A percentile compares a stretch with the other conserved stretches of the same genome.
Conservation (phyloP, 2,113 vertebrate species). For the Herpailurus yagouaroundi region DNA sequence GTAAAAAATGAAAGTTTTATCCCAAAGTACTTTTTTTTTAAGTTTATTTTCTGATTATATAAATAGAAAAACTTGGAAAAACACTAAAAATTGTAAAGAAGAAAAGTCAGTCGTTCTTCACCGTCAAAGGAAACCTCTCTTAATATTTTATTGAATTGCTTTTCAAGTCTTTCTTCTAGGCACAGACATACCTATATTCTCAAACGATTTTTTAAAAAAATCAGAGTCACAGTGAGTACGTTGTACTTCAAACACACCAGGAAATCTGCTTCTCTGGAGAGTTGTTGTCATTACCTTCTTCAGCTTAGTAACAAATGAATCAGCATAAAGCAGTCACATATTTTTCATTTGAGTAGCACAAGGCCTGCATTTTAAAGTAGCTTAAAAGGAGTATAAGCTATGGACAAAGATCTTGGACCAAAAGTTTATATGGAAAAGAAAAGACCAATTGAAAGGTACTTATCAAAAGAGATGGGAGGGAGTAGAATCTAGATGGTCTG, state of each 20-base stretch:
- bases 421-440: slow-evolving; percentile 27
- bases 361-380: background rate
- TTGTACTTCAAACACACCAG: background rate
- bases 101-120: slow-evolving; percentile 30
- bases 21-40: background rate
- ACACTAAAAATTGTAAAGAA: slow-evolving; percentile 17
- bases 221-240: background rate
- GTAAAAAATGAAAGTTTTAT: background rate
- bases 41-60: background rate
- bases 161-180: slow-evolving; percentile 47
- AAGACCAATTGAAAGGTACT: background rate
- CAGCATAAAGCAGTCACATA: background rate
- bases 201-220: background rate
- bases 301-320: slow-evolving; percentile 4
- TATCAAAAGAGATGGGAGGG: background rate
- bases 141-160: slow-evolving; percentile 39
- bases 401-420: background rate
- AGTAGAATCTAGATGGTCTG: background rate
- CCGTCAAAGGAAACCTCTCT: slow-evolving; percentile 38
- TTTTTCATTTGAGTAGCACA: slow-evolving; percentile 33
- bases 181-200: background rate
- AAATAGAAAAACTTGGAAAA: slow-evolving; percentile 40
- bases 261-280: background rate
- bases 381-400: background rate
- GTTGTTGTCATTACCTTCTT: background rate